Evolutionary conservation across 1,140 invertebrate species (phyloP), one percentile per base, ranked within the genome.

Genomic region (Tetramorium alpestre): DNA sequence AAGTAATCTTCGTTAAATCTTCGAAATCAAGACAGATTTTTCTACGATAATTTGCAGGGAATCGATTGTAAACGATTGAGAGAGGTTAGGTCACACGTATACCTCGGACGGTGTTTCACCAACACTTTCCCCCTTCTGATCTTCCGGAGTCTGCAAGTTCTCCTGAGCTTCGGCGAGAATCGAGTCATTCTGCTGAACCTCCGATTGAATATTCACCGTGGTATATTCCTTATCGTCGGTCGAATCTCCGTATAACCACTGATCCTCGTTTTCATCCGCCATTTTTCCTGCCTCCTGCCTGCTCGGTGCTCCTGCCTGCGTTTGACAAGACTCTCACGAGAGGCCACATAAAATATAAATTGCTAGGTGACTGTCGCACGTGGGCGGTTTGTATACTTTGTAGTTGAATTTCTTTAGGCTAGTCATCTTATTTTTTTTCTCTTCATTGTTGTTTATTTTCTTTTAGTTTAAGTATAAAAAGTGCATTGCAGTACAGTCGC

Each of bases 251-350:
- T 97, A 97, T 62, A 97, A 95, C 97, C 97, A 97, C 91, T 96
- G 97, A 95, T 97, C 97, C 94, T 97, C 97, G 92, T 97, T 97
- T 93, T 97, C 96, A 91, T 97, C 97, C 78, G 96, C 96, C 96
- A 97, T 96, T 93, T 95, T 93, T 94, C 41, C 28, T 54, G 8
- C 47, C 49, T 54, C 62, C n/a, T 47, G 51, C 64, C 1, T 2
- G 41, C 3, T 41, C 41, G 22, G 22, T 22, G 22, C 22, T 22
- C 22, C 22, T 22, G 22, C 22, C 22, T 10, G 41, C 41, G 41
- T 44, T 88, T 89, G 81, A 78, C 82, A 86, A 88, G 22, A 8
- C 41, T 41, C 16, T 18, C 28, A 16, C 18, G 47, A 54, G 51
- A 47, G 6, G 11, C 67, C n/a, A 16, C 41, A 33, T 33, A 33